phyloP scores from a whole-genome alignment of 2,888 invertebrate species.

The Ommatoiulus sabulosus region DNA sequence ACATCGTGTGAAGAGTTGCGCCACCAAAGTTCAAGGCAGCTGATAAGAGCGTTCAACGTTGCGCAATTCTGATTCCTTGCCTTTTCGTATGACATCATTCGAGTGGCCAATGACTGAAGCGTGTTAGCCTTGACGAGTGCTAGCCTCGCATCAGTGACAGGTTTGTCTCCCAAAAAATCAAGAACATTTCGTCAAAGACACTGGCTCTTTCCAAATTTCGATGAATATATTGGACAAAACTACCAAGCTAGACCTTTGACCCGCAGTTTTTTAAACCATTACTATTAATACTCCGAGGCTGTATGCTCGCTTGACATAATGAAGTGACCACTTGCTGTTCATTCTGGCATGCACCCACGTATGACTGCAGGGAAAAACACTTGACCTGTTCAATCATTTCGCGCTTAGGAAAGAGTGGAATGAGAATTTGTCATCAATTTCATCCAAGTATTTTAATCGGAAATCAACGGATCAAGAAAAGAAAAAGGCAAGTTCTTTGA shows the following conservation, averaged over 20 bases:
- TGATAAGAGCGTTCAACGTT: background rate
- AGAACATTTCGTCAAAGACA: background rate
- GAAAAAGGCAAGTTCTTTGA: background rate
- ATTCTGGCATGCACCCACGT: too few relatives aligned
- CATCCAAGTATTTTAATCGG: background rate
- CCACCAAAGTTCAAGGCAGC: constrained; percentile 27
- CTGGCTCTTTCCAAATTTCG: background rate
- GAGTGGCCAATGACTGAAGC: background rate
- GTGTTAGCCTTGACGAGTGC: background rate
- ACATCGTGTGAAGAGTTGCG: background rate
- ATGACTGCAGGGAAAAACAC: background rate
- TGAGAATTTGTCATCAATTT: background rate
- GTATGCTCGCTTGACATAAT: background rate
- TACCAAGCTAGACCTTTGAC: background rate
- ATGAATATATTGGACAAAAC: background rate
- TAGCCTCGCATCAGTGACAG: too few relatives aligned
- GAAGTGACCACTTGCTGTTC: background rate
- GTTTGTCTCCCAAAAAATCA: background rate
- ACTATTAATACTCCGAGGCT: background rate
- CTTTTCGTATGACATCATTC: constrained; percentile 8
- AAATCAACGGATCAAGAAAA: background rate
- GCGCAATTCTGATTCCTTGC: background rate
- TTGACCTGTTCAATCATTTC: background rate
- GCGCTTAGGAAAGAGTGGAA: background rate
- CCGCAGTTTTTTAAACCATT: background rate